phyloP scores from a whole-genome alignment of 2,797 vertebrate species.

The Thunnus albacares region DNA sequence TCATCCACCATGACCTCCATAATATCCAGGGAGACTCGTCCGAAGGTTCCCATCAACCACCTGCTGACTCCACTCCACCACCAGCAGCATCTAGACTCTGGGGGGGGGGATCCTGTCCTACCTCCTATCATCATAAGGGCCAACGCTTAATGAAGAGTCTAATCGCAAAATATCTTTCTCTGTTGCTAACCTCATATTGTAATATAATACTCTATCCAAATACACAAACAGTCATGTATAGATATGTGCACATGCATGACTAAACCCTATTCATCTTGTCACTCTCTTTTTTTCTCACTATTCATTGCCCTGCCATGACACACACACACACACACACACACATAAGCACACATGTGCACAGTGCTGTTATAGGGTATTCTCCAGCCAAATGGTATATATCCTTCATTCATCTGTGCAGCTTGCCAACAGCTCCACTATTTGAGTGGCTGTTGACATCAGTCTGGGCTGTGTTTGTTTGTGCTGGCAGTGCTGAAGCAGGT shows the following conservation, averaged over 20 bases:
- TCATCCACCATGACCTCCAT: too few relatives aligned
- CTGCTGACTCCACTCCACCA: too few relatives aligned
- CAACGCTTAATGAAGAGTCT: too few relatives aligned
- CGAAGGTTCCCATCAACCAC: too few relatives aligned
- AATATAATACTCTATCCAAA: too few relatives aligned
- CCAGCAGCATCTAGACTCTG: too few relatives aligned
- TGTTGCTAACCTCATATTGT: too few relatives aligned
- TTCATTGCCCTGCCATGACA: background rate
- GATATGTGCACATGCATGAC: background rate
- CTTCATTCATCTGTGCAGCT: slow-evolving; percentile 59
- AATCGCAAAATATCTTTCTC: too few relatives aligned
- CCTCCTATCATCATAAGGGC: too few relatives aligned
- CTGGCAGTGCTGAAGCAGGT: slow-evolving; percentile 70
- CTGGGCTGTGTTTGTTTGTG: slow-evolving; percentile 74
- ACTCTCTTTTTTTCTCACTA: background rate
- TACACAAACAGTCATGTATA: background rate
- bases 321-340: slow-evolving; percentile 10
- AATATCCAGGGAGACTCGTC: too few relatives aligned
- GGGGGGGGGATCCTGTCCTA: too few relatives aligned
- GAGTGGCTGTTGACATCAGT: slow-evolving; percentile 76
- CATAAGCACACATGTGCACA: slow-evolving; percentile 13
- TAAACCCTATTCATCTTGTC: slow-evolving; percentile 4
- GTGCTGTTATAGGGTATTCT: slow-evolving; percentile 28
- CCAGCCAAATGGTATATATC: slow-evolving; percentile 59
- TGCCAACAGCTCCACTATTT: slow-evolving; percentile 61